A percentile compares a stretch with the other conserved stretches of the same genome.
These are phyloP conservation scores for Leptinotarsa texana DNA, from an alignment of 1,140 invertebrate genomes.

Conservation along the genomic window DNA sequence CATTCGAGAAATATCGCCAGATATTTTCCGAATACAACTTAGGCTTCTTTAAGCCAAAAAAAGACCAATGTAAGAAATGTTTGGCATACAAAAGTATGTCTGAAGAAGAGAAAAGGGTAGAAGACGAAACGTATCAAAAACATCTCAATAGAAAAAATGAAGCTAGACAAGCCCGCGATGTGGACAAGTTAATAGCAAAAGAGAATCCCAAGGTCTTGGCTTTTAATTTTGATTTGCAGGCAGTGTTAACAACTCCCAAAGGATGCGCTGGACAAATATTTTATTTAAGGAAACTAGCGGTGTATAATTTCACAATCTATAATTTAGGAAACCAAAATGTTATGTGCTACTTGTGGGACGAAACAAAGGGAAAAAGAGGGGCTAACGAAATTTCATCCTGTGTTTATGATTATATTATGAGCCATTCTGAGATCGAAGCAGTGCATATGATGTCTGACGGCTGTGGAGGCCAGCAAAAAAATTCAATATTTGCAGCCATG, in stretches of 20 bases:
- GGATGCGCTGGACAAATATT: constrained; percentile 51
- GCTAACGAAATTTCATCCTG: constrained; percentile 56
- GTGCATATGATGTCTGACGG: constrained; percentile 27
- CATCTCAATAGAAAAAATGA: constrained; percentile 38
- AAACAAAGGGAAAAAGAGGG: constrained; percentile 33
- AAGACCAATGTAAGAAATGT: constrained; percentile 43
- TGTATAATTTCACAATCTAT: constrained; percentile 57
- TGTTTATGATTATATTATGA: constrained; percentile 48
- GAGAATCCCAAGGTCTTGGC: constrained; percentile 29
- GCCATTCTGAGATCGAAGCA: constrained; percentile 31
- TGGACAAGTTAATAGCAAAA: constrained; percentile 44
- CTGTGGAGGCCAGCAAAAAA: too few species aligned
- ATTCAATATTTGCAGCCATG: neutral
- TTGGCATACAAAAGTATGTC: constrained; percentile 28
- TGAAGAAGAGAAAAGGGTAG: constrained; percentile 29
- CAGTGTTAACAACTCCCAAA: constrained; percentile 49
- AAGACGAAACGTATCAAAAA: constrained; percentile 29
- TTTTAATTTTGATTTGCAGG: constrained; percentile 52
- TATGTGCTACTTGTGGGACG: constrained; percentile 32
- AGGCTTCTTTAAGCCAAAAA: constrained; percentile 40
- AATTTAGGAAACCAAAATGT: constrained; percentile 29
- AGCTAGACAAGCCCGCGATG: constrained; percentile 37
- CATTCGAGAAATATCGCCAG: constrained; percentile 34
- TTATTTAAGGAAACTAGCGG: constrained; percentile 55
- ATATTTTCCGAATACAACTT: constrained; percentile 40